Evolutionary conservation across 2,888 invertebrate genomes (phyloP), one percentile per base, ranked within the genome.

Genomic region (Pogonocherus hispidulus): DNA sequence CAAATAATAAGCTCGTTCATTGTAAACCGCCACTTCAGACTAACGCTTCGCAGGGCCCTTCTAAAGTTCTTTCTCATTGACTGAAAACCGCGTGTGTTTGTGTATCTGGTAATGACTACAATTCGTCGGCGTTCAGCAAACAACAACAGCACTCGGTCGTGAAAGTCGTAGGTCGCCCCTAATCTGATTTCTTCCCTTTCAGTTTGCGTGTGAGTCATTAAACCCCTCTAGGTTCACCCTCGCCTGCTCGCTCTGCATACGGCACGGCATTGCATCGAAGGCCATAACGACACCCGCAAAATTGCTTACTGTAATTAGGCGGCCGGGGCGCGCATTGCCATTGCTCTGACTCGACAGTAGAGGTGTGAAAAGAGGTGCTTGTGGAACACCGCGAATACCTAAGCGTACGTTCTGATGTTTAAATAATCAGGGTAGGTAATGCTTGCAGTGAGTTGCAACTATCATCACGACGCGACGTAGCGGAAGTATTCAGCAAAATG

Each of bases 171-270:
- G 80, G 81, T 80, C 82, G 79, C 82, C 84, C 84, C 84, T 85
- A 85, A 85, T 85, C 85, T 82, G 84, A 84, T 84, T 84, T 84
- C 83, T 84, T 84, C 82, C 84, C 84, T 84, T 83, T 83, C 79
- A 80, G 82, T 83, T 82, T 84, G 83, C 82, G 84, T 84, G 85
- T 85, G 85, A 85, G 83, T 85, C 85, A 85, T 85, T 85, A 85
- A 83, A 82, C 80, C 82, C 84, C 83, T 81, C 84, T 79, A 69
- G 63, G 63, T 60, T 60, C 64, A 79, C 80, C 78, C 80, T 79
- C 77, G 70, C 75, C 72, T 55, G 54, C 57, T 69, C 71, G 76
- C 79, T 82, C 80, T 83, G 82, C 83, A 82, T 81, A 82, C 80
- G 81, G 80, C 76, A 71, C 76, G 75, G 70, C 72, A 82, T 80